phyloP scores from a whole-genome alignment of 1,140 invertebrate genomes.

The Diploscapter pachys region DNA sequence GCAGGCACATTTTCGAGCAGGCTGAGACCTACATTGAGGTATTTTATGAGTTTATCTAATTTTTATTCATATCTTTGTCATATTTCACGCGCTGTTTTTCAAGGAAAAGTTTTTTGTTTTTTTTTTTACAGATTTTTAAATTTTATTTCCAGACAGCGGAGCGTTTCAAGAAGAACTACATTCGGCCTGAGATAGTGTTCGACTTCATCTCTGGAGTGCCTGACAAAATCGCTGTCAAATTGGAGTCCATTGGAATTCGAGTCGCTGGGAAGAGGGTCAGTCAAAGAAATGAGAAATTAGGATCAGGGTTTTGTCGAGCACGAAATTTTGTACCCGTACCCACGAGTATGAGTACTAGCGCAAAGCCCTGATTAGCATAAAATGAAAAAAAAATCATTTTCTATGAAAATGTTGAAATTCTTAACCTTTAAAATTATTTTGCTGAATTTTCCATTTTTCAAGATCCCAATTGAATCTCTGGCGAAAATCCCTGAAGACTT shows the following conservation, averaged over 20 bases:
- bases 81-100: background rate
- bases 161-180: background rate
- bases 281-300: background rate
- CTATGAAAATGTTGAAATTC: background rate
- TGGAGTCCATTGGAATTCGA: conserved; percentile 25
- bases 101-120: background rate
- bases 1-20: conserved; percentile 8
- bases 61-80: no score
- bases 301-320: background rate
- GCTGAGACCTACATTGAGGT: conserved; percentile 9
- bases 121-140: no score
- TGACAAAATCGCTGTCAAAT: conserved; percentile 20
- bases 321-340: no score
- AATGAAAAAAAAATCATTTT: background rate
- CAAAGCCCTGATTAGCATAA: background rate
- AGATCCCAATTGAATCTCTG: background rate
- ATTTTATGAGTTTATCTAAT: no score
- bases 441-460: background rate
- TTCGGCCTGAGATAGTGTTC: conserved; percentile 12
- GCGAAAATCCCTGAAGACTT: background rate
- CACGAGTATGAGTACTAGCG: background rate
- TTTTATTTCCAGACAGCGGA: background rate
- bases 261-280: conserved; percentile 18
- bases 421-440: no score
- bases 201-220: conserved; percentile 16